Conservation (phyloP, 2,113 vertebrate genomes). For the Okapia johnstoni region DNA sequence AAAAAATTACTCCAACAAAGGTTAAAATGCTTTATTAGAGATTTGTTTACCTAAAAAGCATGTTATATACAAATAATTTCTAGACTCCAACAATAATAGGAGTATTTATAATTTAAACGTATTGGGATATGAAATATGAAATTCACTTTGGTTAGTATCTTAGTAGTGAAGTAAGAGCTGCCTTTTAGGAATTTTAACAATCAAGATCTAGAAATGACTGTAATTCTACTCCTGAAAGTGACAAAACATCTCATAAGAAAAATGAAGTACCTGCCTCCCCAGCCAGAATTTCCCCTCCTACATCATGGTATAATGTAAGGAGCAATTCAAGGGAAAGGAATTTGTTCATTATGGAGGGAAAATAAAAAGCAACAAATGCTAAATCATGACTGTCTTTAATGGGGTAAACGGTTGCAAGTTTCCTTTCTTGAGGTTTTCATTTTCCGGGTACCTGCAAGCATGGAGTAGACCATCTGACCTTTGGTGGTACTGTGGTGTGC, state of each 20-base stretch:
- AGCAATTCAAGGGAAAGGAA: neutral
- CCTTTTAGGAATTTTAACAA: neutral
- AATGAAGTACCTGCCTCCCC: neutral
- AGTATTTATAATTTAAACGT: constrained; percentile 24
- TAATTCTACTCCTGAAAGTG: constrained; percentile 19
- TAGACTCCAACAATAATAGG: constrained; percentile 35
- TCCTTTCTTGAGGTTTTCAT: neutral
- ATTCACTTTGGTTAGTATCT: neutral
- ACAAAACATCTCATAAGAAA: neutral
- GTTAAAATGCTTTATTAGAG: constrained; percentile 58
- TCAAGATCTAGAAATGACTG: neutral
- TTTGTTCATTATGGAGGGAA: neutral
- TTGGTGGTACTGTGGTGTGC: neutral
- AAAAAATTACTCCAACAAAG: constrained; percentile 52
- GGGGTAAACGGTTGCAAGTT: neutral
- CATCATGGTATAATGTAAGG: neutral
- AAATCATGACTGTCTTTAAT: constrained; percentile 20
- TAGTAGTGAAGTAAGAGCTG: neutral
- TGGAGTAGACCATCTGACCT: neutral
- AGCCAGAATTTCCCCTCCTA: neutral
- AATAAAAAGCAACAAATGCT: neutral
- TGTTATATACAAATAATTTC: constrained; percentile 48
- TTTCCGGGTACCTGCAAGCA: neutral
- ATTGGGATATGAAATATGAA: neutral
- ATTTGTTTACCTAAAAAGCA: constrained; percentile 54